A percentile compares a stretch with the other conserved stretches of the same genome.
These are phyloP conservation scores for Melanotaenia duboulayi DNA, from an alignment of 2,113 vertebrate species.

Conservation along the genomic window DNA sequence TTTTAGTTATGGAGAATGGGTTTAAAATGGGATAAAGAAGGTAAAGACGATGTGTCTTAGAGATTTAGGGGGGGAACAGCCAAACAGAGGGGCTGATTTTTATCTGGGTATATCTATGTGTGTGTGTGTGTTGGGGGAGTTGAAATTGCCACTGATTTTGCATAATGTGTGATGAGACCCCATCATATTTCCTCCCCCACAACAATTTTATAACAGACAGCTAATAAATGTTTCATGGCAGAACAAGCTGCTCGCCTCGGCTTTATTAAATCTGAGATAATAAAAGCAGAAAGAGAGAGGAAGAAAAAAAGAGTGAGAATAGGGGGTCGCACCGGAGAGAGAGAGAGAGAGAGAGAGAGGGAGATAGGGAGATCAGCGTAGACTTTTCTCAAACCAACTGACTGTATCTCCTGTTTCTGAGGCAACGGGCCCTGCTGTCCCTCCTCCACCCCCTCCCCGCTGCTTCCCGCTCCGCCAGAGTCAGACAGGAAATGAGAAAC, in stretches of 20 bases:
- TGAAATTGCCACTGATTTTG: conserved; percentile 87
- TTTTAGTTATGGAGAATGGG: conserved; percentile 22
- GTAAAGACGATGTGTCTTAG: conserved; percentile 34
- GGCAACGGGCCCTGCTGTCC: conserved; percentile 83
- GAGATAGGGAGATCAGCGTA: conserved; percentile 78
- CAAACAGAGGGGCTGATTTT: conserved; percentile 29
- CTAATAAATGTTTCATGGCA: conserved; percentile 96
- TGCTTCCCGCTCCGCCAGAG: conserved; percentile 81
- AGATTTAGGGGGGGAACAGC: conserved; percentile 41
- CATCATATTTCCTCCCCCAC: conserved; percentile 83
- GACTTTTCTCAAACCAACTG: conserved; percentile 83
- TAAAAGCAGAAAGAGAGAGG: conserved; percentile 83
- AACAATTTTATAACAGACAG: conserved; percentile 93
- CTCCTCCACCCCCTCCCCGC: conserved; percentile 71
- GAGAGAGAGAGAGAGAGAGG: conserved; percentile 74
- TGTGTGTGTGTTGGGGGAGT: conserved; percentile 26
- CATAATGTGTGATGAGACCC: conserved; percentile 89
- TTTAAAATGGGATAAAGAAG: conserved; percentile 28
- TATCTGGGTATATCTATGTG: conserved; percentile 13
- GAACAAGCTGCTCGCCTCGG: conserved; percentile 87
- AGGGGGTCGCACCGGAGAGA: conserved; percentile 73
- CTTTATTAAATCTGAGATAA: conserved; percentile 94
- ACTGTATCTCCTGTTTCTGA: conserved; percentile 87
- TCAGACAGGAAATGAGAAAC: conserved; percentile 93
- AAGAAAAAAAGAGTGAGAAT: conserved; percentile 67